Base-by-base conservation (phyloP, 2,113 vertebrate genomes). In the Alectura lathami region DNA sequence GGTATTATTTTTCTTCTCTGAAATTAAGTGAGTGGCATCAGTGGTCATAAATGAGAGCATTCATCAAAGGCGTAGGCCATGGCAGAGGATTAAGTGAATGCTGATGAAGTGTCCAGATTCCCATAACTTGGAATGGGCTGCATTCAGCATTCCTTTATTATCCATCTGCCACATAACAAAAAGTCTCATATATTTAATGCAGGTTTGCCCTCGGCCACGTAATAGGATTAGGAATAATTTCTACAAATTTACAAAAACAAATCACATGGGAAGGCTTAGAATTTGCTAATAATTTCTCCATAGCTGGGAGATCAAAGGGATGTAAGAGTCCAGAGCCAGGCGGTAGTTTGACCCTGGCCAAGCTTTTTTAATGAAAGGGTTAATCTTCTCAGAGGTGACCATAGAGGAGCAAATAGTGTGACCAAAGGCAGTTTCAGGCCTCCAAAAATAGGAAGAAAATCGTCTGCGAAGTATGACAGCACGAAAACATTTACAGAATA, bases 171-270 rank as follows among this genome's bases (percentile, higher is more conserved):
- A 98, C 97, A 98, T 98, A 98, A 99, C 98, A 99, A 99, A 98
- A 99, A 98, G 98, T 98, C 98, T 98, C 97, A 98, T 98, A 98
- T 98, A 98, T 98, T 99, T 99, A 98, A 98, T 98, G 98, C 98
- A 98, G 98, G 98, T 99, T 99, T 98, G 97, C 98, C 98, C 98
- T 97, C 96, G 96, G 98, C 98, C 98, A 98, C 98, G 93, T 99
- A 99, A 99, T 99, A 99, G 99, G 99, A 99, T 99, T 99, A 99
- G 98, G 98, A 99, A 99, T 99, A 98, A 99, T 99, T 99, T 99
- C 98, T 98, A 98, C 98, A 99, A 99, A 99, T 99, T 99, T 99
- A 98, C 98, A 99, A 99, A 99, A 99, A 99, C 98, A 99, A 99
- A 99, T 99, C 99, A 99, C 99, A 99, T 99, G 99, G 98, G 98